Evolutionary conservation across 30 jellyfish, hydroid and myxozoan species (phyloP), one percentile per base, ranked within the genome.

Genomic region (Sanderia malayensis): DNA sequence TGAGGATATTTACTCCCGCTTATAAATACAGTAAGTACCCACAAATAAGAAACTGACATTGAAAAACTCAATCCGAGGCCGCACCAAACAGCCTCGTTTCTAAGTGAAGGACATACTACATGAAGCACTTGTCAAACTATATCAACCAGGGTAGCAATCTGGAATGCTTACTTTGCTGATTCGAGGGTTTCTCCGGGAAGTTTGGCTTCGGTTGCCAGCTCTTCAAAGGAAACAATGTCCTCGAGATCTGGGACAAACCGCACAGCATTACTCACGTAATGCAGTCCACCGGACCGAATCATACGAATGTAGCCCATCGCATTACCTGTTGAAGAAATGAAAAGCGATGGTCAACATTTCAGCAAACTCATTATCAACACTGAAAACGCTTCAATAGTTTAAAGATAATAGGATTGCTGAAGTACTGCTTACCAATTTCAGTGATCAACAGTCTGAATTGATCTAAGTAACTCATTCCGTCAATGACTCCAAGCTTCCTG

Each of bases 251-350:
- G 97, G 32, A 89, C 80, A 64, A 89, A 89, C 98, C 98, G 61
- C 57, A 90, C 87, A 3, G 95, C 98, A 55, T 84, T 78, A 80
- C 98, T 84, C 83, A 84, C 83, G 55, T 73, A 83, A 47, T 90
- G 96, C 37, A 90, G 70, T 44, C 98, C 98, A 47, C 98, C 98
- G 34, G 98, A 90, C 25, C 98, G 78, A 53, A 90, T 90, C 86
- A 90, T 66, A 0, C 98, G 86, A 45, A 90, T 90, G 86, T 90
- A 90, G 9, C 98, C 98, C 98, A 90, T 90, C 1, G 98, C 98
- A 59, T 90, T 90, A 4, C 94, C 94, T 82, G 46, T 8, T 15
- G 45, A 31, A 47, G n/a, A 13, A 33, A 31, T 57, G 68, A 41
- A 8, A 41, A 41, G 8, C 8, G 55, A 8, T 41, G 55, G 8